Evolutionary conservation across 2,888 invertebrate genomes (phyloP).

Genomic region (Drosophila leonis): DNA sequence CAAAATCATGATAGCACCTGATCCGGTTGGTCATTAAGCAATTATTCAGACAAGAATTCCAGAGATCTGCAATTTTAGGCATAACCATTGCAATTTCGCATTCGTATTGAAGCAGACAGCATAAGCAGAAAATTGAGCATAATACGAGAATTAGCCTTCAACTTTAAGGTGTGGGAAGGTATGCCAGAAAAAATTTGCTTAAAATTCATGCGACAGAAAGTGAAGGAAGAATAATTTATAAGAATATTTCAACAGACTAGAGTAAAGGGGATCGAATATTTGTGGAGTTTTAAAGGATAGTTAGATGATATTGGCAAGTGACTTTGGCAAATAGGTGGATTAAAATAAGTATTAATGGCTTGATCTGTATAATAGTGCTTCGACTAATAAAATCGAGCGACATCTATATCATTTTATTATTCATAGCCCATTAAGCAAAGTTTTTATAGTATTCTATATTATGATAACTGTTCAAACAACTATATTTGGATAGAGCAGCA

Average conservation of each 20-base stretch:
- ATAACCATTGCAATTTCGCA: constrained; percentile 25
- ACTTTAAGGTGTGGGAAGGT: neutral
- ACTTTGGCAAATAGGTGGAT: too few relatives aligned
- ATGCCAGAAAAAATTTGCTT: neutral
- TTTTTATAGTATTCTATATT: too few relatives aligned
- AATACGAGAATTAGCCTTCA: neutral
- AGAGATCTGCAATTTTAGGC: constrained; percentile 27
- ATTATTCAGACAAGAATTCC: constrained; percentile 50
- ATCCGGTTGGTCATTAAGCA: constrained; percentile 65
- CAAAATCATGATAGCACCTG: constrained; percentile 71
- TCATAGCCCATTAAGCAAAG: too few relatives aligned
- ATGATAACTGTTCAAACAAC: too few relatives aligned
- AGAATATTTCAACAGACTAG: neutral
- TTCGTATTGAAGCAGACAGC: neutral
- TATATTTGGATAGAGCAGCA: too few relatives aligned
- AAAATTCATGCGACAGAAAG: neutral
- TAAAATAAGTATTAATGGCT: too few relatives aligned
- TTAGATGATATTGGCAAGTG: neutral
- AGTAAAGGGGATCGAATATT: neutral
- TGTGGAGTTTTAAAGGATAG: neutral
- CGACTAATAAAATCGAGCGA: too few relatives aligned
- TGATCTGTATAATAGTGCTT: too few relatives aligned
- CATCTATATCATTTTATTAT: too few relatives aligned
- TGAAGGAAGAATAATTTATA: neutral
- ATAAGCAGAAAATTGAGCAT: constrained; percentile 8